Base-by-base conservation (phyloP, 2,113 vertebrate genomes). In the Labrus mixtus region DNA sequence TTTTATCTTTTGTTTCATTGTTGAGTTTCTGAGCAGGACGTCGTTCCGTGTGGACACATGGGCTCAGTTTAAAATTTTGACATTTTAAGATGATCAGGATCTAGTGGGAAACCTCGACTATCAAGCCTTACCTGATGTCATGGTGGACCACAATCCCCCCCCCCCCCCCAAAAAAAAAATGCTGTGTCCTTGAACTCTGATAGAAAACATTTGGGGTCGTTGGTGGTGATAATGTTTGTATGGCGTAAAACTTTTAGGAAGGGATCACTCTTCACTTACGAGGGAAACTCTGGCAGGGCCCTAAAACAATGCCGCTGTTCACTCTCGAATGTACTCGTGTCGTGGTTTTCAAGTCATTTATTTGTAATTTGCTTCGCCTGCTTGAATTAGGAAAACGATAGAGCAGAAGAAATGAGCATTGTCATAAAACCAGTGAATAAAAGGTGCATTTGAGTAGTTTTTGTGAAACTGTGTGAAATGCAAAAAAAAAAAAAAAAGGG, bases 391-490 rank as follows among this genome's bases (percentile, higher is more conserved):
- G 54, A 36, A 51, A 74, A 69, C 36, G 23, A 62, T 73, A 41
- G 69, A 74, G 41, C 66, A 83, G 76, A 68, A 57, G 74, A 71
- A 48, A 25, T 67, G 73, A 65, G 80, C 39, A 29, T 45, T 58
- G 64, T 73, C 57, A 65, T 39, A 41, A 62, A 33, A 72, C 23
- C 3, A 82, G 79, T 76, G 72, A 73, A 63, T 19, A 63, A 57
- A 78, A 67, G 25, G 50, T 76, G 82, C 55, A 65, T 84, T 86
- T 58, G 60, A 64, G 39, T 76, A 57, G 67, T 75, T 48, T 64
- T 29, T 73, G 69, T 83, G 67, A 68, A 75, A 74, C 79, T 90
- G 53, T 73, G 81, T 88, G 74, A 79, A 77, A 78, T 75, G 57
- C 48, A 81, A 76, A 59, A 29, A 29, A 73, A 78, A 65, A 87